Conservation (phyloP, 2,888 invertebrate species). For the Cerastis leucographa region DNA sequence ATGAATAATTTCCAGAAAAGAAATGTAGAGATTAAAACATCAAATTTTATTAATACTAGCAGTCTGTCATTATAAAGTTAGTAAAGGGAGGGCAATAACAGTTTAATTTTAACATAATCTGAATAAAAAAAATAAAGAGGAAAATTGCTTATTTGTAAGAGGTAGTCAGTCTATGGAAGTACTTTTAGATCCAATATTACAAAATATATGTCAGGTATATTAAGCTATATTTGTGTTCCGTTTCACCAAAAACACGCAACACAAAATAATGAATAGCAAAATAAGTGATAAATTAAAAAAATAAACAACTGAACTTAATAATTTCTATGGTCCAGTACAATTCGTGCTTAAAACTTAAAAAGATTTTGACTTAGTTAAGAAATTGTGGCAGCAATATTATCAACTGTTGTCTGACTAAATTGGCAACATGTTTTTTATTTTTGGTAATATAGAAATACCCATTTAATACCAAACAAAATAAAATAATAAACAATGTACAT, state of each 20-base stretch:
- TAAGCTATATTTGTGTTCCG: neutral
- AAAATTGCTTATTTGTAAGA: neutral
- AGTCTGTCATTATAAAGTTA: neutral
- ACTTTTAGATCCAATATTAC: neutral
- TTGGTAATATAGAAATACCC: neutral
- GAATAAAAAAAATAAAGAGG: neutral
- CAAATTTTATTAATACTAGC: constrained; percentile 17
- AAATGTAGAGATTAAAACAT: constrained; percentile 1
- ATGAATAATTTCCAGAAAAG: constrained; percentile 3
- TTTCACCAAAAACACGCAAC: too few species aligned
- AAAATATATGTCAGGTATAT: neutral
- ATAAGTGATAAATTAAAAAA: too few species aligned
- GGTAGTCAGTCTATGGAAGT: neutral
- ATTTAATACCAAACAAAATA: too few species aligned
- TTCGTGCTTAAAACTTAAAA: too few species aligned
- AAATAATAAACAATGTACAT: neutral
- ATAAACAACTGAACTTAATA: too few species aligned
- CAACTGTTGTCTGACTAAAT: neutral
- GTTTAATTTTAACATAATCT: neutral
- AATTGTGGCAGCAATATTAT: neutral
- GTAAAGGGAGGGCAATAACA: neutral
- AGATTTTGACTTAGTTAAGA: neutral
- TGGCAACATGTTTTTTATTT: neutral
- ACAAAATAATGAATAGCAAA: too few species aligned
- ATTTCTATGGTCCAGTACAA: too few species aligned